Conservation (phyloP, 2,888 invertebrate genomes). For the Sepiola atlantica region DNA sequence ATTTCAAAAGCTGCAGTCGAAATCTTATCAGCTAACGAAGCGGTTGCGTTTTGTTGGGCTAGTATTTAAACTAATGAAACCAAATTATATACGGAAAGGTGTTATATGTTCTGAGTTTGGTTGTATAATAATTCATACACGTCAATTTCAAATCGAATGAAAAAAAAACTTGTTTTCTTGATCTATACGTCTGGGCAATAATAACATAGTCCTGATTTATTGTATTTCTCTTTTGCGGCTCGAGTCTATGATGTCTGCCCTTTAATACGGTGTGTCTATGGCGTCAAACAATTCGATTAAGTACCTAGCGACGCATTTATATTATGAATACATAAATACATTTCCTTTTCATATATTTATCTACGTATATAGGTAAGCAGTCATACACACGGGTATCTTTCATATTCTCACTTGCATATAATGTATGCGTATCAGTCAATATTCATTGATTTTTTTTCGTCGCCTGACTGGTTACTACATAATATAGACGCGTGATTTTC, state of each 20-base stretch:
- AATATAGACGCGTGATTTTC: background rate
- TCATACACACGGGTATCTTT: background rate
- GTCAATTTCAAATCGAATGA: background rate
- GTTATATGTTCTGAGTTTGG: background rate
- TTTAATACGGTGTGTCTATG: background rate
- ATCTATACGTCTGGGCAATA: background rate
- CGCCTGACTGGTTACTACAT: too few relatives aligned
- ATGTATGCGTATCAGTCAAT: too few relatives aligned
- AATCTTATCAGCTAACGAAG: too few relatives aligned
- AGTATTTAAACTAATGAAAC: too few relatives aligned
- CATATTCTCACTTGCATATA: background rate
- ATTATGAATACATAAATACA: background rate
- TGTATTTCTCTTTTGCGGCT: background rate
- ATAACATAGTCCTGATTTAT: background rate
- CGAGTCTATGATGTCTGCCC: background rate
- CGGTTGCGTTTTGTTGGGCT: too few relatives aligned
- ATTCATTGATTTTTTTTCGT: too few relatives aligned
- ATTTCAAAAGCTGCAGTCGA: too few relatives aligned
- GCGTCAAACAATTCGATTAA: slow-evolving; percentile 32
- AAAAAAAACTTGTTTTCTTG: background rate
- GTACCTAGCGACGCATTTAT: background rate
- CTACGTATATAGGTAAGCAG: background rate
- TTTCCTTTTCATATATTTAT: background rate
- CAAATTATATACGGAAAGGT: too few relatives aligned
- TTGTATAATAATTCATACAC: background rate